phyloP scores from a whole-genome alignment of 2,888 invertebrate species.

The Tenthredo notha region DNA sequence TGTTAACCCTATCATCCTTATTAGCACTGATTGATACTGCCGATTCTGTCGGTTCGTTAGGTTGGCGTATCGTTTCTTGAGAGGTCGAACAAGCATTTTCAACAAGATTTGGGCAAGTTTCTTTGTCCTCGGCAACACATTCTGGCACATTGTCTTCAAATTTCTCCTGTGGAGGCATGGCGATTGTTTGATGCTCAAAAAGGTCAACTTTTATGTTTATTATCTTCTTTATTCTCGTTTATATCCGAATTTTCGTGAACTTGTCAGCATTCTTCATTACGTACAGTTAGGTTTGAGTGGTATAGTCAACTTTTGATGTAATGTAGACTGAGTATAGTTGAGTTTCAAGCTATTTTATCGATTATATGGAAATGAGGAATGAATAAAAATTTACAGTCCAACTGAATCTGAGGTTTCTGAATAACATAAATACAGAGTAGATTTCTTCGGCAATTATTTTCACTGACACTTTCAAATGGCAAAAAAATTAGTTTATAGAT shows the following conservation, averaged over 20 bases:
- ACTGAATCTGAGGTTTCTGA: not conserved
- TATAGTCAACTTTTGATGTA: constrained; percentile 27
- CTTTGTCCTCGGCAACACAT: constrained; percentile 36
- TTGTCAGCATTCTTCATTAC: not conserved
- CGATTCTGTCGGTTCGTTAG: constrained; percentile 53
- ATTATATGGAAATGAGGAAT: not conserved
- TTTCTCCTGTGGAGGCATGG: constrained; percentile 73
- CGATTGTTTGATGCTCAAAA: not conserved
- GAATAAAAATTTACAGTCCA: not conserved
- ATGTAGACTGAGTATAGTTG: not conserved
- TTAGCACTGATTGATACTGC: constrained; percentile 5
- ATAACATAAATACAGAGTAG: not conserved
- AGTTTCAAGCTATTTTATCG: not conserved
- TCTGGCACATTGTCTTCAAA: constrained; percentile 60
- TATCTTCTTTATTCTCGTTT: not conserved
- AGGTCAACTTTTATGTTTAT: not conserved
- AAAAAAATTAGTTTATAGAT: not conserved
- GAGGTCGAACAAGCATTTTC: constrained; percentile 23
- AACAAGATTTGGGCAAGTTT: constrained; percentile 42
- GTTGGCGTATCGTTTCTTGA: constrained; percentile 50
- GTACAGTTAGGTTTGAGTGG: not conserved
- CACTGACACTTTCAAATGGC: not conserved
- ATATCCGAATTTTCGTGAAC: not conserved
- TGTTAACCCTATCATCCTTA: constrained; percentile 68
- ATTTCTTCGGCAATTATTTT: not conserved